A percentile compares a stretch with the other conserved stretches of the same genome.
Evolutionary conservation across 2,113 vertebrate species (phyloP).

Genomic region (Lanius collurio): DNA sequence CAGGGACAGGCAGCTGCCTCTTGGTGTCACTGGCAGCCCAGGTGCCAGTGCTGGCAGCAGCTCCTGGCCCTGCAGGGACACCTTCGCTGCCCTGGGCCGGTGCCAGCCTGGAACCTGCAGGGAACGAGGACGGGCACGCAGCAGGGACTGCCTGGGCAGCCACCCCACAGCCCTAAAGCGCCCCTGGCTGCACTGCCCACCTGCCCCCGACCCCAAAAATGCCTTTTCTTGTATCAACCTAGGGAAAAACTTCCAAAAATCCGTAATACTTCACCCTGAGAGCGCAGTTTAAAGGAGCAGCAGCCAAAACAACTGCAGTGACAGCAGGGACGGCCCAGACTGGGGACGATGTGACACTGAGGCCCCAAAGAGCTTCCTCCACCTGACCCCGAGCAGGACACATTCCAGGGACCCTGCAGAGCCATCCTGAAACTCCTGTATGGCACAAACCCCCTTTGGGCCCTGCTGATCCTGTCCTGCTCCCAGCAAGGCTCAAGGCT

Average conservation of each 20-base stretch:
- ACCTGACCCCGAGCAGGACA: rapidly evolving
- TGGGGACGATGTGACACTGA: rapidly evolving
- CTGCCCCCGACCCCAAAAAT: background rate
- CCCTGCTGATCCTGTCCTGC: rapidly evolving
- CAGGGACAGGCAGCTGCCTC: background rate
- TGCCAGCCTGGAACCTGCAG: background rate
- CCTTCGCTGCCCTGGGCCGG: background rate
- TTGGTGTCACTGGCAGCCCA: background rate
- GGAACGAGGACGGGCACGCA: background rate
- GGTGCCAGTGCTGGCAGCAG: background rate
- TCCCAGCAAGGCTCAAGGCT: background rate
- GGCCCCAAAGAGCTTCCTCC: background rate
- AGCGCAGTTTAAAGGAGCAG: rapidly evolving
- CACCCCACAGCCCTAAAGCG: background rate
- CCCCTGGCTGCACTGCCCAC: background rate
- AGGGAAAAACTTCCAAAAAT: rapidly evolving
- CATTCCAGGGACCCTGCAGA: rapidly evolving
- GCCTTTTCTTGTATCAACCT: rapidly evolving
- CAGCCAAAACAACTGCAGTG: rapidly evolving
- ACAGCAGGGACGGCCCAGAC: rapidly evolving
- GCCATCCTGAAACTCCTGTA: rapidly evolving
- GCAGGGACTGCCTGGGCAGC: background rate
- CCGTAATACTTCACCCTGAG: background rate
- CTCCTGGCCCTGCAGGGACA: background rate
- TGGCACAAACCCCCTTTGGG: background rate